Evolutionary conservation across 2,113 vertebrate species (phyloP).

Genomic region (Microtus montanus): DNA sequence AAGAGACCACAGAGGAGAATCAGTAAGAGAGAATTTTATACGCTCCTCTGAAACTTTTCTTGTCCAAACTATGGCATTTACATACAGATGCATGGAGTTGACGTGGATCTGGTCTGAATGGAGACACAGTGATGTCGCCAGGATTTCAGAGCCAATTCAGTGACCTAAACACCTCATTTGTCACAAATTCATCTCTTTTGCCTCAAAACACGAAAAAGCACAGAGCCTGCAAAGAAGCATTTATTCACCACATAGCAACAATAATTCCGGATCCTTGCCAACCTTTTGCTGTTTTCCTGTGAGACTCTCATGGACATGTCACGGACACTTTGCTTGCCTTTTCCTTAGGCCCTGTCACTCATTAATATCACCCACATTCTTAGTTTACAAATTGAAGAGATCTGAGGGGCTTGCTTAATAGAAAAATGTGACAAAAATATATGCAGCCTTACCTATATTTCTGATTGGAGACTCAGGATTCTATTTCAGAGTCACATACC

Average conservation of each 20-base stretch:
- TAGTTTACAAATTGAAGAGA: conserved; percentile 15
- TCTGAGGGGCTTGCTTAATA: background rate
- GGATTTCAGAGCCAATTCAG: background rate
- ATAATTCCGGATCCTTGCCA: conserved; percentile 11
- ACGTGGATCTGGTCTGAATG: background rate
- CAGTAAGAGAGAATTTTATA: background rate
- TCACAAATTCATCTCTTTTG: conserved; percentile 8
- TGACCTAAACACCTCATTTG: background rate
- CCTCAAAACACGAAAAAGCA: background rate
- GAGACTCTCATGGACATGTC: background rate
- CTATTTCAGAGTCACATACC: conserved; percentile 24
- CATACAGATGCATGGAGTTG: background rate
- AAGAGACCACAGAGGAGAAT: conserved; percentile 34
- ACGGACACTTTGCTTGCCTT: background rate
- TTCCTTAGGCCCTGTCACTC: background rate
- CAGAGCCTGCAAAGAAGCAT: background rate
- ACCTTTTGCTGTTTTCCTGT: background rate
- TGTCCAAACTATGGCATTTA: background rate
- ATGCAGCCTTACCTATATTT: background rate
- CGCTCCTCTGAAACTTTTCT: background rate
- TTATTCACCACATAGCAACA: background rate
- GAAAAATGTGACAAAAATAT: background rate
- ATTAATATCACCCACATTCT: background rate
- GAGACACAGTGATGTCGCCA: background rate
- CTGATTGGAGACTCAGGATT: background rate